Evolutionary conservation across 1,140 invertebrate genomes (phyloP).

Genomic region (Drosophila lacertosa): DNA sequence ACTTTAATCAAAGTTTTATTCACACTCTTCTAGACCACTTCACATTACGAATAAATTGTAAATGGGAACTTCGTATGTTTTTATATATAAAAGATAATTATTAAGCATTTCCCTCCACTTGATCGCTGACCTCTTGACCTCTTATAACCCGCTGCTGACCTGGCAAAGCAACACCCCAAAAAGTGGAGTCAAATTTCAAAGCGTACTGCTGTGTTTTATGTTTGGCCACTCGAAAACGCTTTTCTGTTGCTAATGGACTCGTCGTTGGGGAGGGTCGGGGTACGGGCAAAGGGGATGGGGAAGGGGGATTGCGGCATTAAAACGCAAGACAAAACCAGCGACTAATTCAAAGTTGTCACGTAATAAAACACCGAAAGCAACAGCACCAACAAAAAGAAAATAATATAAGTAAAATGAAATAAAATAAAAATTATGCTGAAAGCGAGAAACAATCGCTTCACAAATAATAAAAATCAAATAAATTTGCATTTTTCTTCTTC

Average conservation of each 20-base stretch:
- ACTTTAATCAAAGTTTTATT: no score
- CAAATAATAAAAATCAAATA: conserved; percentile 63
- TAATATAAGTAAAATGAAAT: conserved; percentile 44
- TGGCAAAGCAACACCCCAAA: neutral
- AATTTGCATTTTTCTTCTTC: conserved; percentile 64
- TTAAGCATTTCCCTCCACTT: neutral
- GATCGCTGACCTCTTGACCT: conserved; percentile 7
- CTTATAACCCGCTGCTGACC: conserved; percentile 3
- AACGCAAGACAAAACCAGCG: conserved; percentile 60
- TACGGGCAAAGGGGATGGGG: no score
- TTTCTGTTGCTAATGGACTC: conserved; percentile 2
- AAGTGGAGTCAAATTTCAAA: conserved; percentile 1
- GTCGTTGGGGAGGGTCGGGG: neutral
- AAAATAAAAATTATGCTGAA: conserved; percentile 52
- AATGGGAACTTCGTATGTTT: no score
- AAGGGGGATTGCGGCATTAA: conserved; percentile 5
- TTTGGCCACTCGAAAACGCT: neutral
- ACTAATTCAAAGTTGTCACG: conserved; percentile 79
- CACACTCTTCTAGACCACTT: no score
- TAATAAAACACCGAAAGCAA: conserved; percentile 70
- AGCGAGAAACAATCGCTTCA: conserved; percentile 57
- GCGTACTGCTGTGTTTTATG: neutral
- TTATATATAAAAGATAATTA: neutral
- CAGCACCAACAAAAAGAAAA: conserved; percentile 23
- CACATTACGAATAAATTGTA: neutral